phyloP scores from a whole-genome alignment of 2,888 invertebrate species.

The Malachius bipustulatus region DNA sequence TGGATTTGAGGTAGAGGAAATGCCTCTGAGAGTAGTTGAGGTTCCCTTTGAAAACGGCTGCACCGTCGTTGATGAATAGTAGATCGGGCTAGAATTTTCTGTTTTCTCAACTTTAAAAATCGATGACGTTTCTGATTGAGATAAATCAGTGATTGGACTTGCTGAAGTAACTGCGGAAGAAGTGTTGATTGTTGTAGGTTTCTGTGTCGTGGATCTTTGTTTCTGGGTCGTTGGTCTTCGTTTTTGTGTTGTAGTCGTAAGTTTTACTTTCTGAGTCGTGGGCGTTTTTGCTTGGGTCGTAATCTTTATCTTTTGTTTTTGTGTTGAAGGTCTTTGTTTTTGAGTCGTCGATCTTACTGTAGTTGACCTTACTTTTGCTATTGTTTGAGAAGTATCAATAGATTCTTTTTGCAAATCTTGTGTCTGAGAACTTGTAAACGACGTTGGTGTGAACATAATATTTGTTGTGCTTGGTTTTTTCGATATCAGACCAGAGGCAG shows the following conservation, averaged over 20 bases:
- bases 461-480: not conserved
- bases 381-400: constrained; percentile 7
- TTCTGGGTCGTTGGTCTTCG: not conserved
- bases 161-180: constrained; percentile 7
- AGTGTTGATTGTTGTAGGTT: constrained; percentile 6
- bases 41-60: no score
- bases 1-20: no score
- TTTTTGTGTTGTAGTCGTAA: constrained; percentile 6
- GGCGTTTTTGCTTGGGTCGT: not conserved
- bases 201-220: not conserved
- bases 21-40: no score
- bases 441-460: no score
- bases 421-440: no score
- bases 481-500: constrained; percentile 8
- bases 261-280: constrained; percentile 3
- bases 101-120: no score
- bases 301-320: no score
- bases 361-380: constrained; percentile 1
- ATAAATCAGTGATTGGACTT: not conserved
- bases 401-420: no score
- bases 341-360: no score
- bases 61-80: no score
- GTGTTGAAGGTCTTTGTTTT: no score
- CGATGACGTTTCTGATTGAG: no score
- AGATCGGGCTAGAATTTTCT: not conserved